Evolutionary conservation across 2,113 vertebrate species (phyloP).

Genomic region (Gopherus evgoodei): DNA sequence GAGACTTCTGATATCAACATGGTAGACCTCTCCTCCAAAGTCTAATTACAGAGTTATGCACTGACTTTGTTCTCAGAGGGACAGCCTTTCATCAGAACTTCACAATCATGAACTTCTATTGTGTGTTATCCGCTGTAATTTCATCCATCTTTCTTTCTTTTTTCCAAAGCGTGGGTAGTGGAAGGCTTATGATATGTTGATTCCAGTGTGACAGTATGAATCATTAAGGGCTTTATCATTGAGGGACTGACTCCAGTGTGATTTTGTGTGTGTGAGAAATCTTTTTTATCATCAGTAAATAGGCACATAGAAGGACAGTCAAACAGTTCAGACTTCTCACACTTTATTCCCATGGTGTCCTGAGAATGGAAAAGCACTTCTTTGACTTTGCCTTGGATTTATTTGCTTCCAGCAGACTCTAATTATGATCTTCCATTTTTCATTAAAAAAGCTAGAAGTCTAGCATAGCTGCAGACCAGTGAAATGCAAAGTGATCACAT

Average conservation of each 20-base stretch:
- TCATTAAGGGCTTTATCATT: conserved; percentile 16
- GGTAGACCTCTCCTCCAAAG: conserved; percentile 53
- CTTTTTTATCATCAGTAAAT: conserved; percentile 34
- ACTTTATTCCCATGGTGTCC: neutral
- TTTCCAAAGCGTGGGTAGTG: conserved; percentile 16
- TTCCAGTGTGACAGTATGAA: neutral
- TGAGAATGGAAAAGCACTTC: conserved; percentile 22
- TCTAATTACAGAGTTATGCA: conserved; percentile 67
- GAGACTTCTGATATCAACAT: conserved; percentile 36
- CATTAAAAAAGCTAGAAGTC: neutral
- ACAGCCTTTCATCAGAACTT: conserved; percentile 65
- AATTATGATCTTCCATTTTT: conserved; percentile 40
- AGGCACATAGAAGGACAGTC: neutral
- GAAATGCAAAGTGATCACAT: conserved; percentile 20
- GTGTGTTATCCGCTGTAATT: conserved; percentile 13
- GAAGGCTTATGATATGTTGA: neutral
- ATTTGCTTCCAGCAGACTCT: conserved; percentile 15
- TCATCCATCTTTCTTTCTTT: conserved; percentile 38
- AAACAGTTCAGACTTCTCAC: neutral
- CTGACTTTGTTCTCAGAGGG: conserved; percentile 56
- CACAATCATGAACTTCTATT: conserved; percentile 36
- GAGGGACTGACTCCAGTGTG: neutral
- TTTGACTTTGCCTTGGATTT: conserved; percentile 56
- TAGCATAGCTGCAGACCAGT: neutral
- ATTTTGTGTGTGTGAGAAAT: neutral